These are phyloP conservation scores for Pterophyllum scalare DNA, from an alignment of 2,113 vertebrate genomes.

Conservation along the genomic window DNA sequence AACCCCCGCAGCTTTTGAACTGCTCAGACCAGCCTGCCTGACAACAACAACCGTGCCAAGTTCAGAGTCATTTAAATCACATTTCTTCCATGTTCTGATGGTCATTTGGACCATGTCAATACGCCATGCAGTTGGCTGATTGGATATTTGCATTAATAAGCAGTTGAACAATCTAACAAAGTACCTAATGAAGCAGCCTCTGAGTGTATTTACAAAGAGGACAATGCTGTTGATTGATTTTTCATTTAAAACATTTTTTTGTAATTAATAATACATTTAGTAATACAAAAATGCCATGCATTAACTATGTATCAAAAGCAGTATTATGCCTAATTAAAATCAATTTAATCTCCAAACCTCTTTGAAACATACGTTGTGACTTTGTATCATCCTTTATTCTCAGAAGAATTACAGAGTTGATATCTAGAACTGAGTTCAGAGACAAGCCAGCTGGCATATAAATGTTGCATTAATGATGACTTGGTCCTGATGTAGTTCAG, in stretches of 20 bases:
- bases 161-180: not conserved
- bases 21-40: not conserved
- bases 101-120: not conserved
- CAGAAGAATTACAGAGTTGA: too few relatives aligned
- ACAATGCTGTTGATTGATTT: not conserved
- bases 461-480: slow-evolving; percentile 10
- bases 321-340: not conserved
- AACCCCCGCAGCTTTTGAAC: not conserved
- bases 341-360: not conserved
- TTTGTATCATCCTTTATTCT: not conserved
- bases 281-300: not conserved
- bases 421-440: not conserved
- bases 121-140: not conserved
- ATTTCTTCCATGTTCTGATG: too few relatives aligned
- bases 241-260: not conserved
- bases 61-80: not conserved
- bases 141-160: not conserved
- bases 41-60: not conserved
- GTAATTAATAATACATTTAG: too few relatives aligned
- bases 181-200: not conserved
- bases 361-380: not conserved
- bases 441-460: slow-evolving; percentile 14
- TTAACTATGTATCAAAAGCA: not conserved
- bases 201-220: not conserved
- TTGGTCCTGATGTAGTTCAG: not conserved